These are phyloP conservation scores for Gryllus bimaculatus DNA, from an alignment of 1,140 invertebrate genomes.

Conservation along the genomic window DNA sequence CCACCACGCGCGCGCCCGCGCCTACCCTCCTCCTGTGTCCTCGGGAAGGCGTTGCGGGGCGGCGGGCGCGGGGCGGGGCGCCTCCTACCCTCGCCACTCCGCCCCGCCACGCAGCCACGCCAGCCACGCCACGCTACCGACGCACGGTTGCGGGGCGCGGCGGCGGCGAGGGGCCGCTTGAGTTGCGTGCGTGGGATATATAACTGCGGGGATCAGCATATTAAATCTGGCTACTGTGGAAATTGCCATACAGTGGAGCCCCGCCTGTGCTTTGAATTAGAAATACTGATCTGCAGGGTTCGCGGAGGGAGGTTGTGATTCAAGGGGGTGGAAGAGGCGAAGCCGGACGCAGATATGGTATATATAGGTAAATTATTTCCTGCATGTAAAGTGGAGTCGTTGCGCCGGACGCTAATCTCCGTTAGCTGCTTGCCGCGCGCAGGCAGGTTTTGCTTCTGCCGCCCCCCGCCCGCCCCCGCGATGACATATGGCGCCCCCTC, in stretches of 20 bases:
- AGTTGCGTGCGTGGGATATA: background rate
- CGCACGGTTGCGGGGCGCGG: no score
- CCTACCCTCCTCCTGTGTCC: no score
- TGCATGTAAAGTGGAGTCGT: background rate
- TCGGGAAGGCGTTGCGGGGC: no score
- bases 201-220: conserved; percentile 19
- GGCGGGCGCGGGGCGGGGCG: no score
- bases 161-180: background rate
- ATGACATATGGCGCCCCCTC: background rate
- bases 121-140: no score
- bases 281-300: background rate
- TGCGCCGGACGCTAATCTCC: background rate
- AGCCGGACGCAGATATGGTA: background rate
- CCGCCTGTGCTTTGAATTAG: background rate
- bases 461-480: no score
- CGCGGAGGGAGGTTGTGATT: background rate
- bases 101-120: no score
- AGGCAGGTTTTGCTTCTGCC: background rate
- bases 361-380: conserved; percentile 6
- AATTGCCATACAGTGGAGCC: conserved; percentile 8
- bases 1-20: no score
- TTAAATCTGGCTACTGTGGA: conserved; percentile 17
- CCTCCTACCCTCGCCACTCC: no score
- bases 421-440: background rate
- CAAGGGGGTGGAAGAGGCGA: background rate